Evolutionary conservation across 2,797 vertebrate genomes (phyloP), one percentile per base, ranked within the genome.

Genomic region (Alectoris magna): DNA sequence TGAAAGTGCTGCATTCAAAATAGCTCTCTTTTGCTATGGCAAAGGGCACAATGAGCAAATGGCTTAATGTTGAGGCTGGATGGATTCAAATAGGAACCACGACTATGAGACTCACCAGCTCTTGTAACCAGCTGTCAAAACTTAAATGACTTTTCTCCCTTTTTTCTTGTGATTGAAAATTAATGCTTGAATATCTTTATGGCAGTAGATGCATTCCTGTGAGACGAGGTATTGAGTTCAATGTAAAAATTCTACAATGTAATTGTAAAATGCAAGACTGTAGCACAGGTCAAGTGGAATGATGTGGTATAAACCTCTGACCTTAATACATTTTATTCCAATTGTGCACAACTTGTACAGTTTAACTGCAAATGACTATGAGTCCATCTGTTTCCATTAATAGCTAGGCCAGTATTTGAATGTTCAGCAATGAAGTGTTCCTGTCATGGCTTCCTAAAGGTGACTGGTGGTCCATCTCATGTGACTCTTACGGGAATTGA

Each of bases 101-200:
- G 26, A 15, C 51, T 69, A 17, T 38, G 8, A 74, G 58, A 67
- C 53, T 72, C 53, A 71, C 56, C 29, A 39, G 29, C 48, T 73
- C 2, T 70, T 92, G 31, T 56, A 76, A 70, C 14, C 73, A 73
- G 49, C n/a, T 53, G 31, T 49, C 43, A 43, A 26, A 46, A 53
- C 24, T 72, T 51, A 31, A 80, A 53, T 91, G 29, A 49, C 46
- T 71, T 29, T 29, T 59, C 16, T 43, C 60, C 14, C 11, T 31
- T 53, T 72, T 67, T 67, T 41, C 39, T 48, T 48, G 43, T 70
- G 17, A 59, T 88, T 91, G 81, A 63, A 70, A 53, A 58, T 72
- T 41, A 91, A 60, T 68, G n/a, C 46, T 75, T 75, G 79, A 83
- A 66, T 83, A 19, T 51, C 46, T 56, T 94, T 90, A 36, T 92